Evolutionary conservation across 2,113 vertebrate genomes (phyloP).

Genomic region (Vombatus ursinus): DNA sequence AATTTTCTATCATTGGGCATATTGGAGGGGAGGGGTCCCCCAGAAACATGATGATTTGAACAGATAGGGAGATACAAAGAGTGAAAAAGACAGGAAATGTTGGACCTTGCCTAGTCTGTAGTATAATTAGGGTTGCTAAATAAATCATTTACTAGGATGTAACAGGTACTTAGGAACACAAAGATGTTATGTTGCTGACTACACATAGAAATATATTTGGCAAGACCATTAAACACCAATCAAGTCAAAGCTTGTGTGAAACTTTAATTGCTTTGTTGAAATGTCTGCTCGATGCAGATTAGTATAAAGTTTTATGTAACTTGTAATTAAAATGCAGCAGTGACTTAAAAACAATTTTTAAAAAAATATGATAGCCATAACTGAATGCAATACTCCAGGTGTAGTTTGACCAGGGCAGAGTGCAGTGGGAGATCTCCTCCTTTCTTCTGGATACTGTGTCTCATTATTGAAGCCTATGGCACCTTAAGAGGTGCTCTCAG

Average conservation of each 20-base stretch:
- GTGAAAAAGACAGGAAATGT: conserved; percentile 93
- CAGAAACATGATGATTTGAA: conserved; percentile 94
- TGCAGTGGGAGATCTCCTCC: neutral
- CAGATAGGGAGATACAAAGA: conserved; percentile 92
- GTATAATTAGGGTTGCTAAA: conserved; percentile 93
- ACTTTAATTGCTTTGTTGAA: conserved; percentile 48
- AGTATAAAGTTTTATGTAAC: conserved; percentile 56
- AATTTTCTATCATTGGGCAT: conserved; percentile 89
- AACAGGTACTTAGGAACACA: conserved; percentile 14
- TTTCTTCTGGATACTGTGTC: neutral
- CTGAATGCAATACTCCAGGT: neutral
- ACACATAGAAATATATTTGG: conserved; percentile 54
- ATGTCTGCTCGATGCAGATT: conserved; percentile 49
- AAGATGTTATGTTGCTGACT: conserved; percentile 35
- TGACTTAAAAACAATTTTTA: conserved; percentile 20
- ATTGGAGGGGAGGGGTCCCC: conserved; percentile 88
- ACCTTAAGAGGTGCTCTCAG: neutral
- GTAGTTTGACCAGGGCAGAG: neutral
- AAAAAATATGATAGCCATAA: neutral
- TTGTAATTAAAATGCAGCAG: conserved; percentile 47
- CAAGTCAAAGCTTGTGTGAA: conserved; percentile 53
- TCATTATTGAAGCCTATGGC: neutral
- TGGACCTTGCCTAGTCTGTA: conserved; percentile 93
- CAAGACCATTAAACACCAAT: conserved; percentile 70
- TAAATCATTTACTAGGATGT: conserved; percentile 49